These are phyloP conservation scores for Rhodeus uyekii DNA, from an alignment of 2,797 vertebrate genomes.

Conservation along the genomic window DNA sequence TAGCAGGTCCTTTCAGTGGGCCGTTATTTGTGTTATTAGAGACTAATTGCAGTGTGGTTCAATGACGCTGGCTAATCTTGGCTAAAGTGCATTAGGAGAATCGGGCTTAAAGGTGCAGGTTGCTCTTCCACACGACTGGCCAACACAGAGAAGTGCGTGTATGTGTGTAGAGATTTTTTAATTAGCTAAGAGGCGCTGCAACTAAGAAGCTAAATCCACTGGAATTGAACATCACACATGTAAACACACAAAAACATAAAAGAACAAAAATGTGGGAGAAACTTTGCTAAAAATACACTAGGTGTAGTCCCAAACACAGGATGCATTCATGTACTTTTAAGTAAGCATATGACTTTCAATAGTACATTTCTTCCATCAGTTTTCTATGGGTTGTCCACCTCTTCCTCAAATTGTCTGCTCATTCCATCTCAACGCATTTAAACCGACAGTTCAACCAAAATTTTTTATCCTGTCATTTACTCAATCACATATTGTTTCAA, in stretches of 20 bases:
- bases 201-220: conserved; percentile 21
- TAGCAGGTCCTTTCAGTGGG: conserved; percentile 13
- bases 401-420: too few species aligned
- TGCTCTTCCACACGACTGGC: conserved; percentile 43
- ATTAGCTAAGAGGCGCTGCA: conserved; percentile 32
- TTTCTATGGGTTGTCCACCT: too few species aligned
- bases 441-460: not conserved
- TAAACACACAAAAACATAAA: not conserved
- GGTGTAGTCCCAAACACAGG: conserved; percentile 1
- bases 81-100: conserved; percentile 49
- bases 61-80: conserved; percentile 48
- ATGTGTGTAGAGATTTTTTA: conserved; percentile 38
- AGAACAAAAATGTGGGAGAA: not conserved
- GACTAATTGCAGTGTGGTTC: conserved; percentile 44
- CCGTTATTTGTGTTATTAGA: conserved; percentile 35
- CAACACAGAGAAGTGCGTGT: not conserved
- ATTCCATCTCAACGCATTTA: too few species aligned
- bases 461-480: not conserved
- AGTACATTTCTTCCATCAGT: too few species aligned
- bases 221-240: not conserved
- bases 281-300: not conserved
- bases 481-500: not conserved
- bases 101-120: conserved; percentile 36
- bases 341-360: too few species aligned
- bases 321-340: too few species aligned